These are phyloP conservation scores for Poecile atricapillus DNA, from an alignment of 2,113 vertebrate species.

Conservation along the genomic window DNA sequence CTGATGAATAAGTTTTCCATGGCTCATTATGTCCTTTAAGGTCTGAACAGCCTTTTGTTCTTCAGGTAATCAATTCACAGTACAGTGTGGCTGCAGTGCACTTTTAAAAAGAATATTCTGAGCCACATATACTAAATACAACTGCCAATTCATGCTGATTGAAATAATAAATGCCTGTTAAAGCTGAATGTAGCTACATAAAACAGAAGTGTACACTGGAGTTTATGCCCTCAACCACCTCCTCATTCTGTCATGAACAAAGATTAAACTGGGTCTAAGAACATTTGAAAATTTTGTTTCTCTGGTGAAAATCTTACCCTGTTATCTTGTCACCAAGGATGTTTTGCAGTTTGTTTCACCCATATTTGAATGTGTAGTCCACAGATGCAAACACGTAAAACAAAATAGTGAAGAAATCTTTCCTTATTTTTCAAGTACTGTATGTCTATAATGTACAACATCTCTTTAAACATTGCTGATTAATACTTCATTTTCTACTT, in stretches of 20 bases:
- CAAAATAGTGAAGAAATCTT: neutral
- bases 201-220: neutral
- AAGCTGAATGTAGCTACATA: neutral
- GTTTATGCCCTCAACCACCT: neutral
- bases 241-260: neutral
- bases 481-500: neutral
- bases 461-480: neutral
- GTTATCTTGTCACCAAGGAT: neutral
- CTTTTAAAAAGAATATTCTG: neutral
- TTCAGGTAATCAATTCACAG: neutral
- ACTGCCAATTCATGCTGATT: neutral
- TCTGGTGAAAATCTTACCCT: neutral
- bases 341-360: neutral
- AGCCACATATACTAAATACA: accelerated
- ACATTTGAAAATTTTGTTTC: neutral
- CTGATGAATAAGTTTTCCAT: neutral
- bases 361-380: neutral
- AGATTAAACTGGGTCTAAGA: neutral
- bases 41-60: neutral
- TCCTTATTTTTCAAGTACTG: neutral
- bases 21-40: neutral
- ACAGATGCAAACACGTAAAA: neutral
- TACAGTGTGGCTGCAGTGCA: neutral
- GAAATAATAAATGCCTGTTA: neutral
- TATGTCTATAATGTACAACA: neutral